A percentile compares a stretch with the other conserved stretches of the same genome.
These are phyloP conservation scores for Liolophura sinensis DNA, from an alignment of 1,140 invertebrate species.

Conservation along the genomic window DNA sequence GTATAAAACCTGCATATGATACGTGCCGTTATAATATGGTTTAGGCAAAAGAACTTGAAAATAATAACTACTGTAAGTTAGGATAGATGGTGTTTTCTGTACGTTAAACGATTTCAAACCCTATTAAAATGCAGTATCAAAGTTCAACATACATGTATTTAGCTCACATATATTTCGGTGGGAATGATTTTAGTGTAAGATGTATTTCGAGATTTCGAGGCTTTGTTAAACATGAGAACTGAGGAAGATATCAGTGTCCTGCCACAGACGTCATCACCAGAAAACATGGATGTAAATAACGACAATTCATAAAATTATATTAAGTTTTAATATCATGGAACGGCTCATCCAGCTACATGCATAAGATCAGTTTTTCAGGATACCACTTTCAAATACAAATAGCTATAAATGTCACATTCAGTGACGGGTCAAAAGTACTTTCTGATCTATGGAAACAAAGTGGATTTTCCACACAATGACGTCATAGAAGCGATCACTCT, in stretches of 20 bases:
- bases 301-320: too few relatives aligned
- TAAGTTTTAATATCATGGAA: too few relatives aligned
- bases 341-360: not conserved
- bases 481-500: too few relatives aligned
- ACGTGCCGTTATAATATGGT: too few relatives aligned
- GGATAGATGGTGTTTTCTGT: not conserved
- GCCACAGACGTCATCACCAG: too few relatives aligned
- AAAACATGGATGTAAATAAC: too few relatives aligned
- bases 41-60: not conserved
- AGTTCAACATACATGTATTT: not conserved
- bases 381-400: not conserved
- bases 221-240: too few relatives aligned
- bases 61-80: not conserved
- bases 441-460: not conserved
- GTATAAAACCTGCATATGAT: too few relatives aligned
- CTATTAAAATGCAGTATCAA: not conserved
- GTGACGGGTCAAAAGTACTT: not conserved
- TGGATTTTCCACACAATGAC: not conserved
- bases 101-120: conserved; percentile 7
- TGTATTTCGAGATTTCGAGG: too few relatives aligned
- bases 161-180: not conserved
- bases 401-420: not conserved
- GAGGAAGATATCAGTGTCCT: too few relatives aligned
- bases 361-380: not conserved
- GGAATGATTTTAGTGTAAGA: too few relatives aligned